Evolutionary conservation across 2,888 invertebrate species (phyloP), one percentile per base, ranked within the genome.

Genomic region (Galerucella nymphaeae): DNA sequence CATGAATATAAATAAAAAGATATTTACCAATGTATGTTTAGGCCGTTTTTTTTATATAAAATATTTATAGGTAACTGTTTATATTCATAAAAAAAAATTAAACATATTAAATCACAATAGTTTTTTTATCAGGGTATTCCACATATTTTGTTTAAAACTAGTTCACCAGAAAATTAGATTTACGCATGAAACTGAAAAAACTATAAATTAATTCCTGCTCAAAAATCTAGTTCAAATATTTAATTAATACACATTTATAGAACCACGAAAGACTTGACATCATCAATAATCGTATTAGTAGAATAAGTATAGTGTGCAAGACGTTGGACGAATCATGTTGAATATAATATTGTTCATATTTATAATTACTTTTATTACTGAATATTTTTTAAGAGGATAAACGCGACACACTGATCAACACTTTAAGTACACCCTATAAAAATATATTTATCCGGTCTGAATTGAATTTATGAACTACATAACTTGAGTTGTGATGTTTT

Each of bases 1-100:
- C 76, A 78, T 77, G 77, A 77, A 76, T 77, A 77, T 77, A 77
- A 77, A 76, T 75, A 74, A 77, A 67, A 63, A 75, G 73, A 73
- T 71, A 69, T 16, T 18, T 53, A 66, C 65, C 61, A 73, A 67
- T 76, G 74, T 75, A 73, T 66, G 72, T 70, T 74, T 75, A 71
- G 72, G 67, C 66, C 72, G 42, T 42, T 66, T 73, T 69, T 76
- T 38, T 38, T 70, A 70, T 69, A 57, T 69, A 74, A 76, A 76
- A 75, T 74, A 68, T 71, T 23, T 57, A n/a, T 74, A 67, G 70
- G 67, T 66, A 70, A 63, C 62, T 70, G 70, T 70, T 70, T 70
- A 70, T 70, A 70, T 70, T 70, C 70, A 70, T 71, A 74, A 58
- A 38, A 70, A 66, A 45, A 16, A 64, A 67, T 68, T 68, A 50